phyloP scores from a whole-genome alignment of 2,797 vertebrate species.

The Melanotaenia trifasciata region DNA sequence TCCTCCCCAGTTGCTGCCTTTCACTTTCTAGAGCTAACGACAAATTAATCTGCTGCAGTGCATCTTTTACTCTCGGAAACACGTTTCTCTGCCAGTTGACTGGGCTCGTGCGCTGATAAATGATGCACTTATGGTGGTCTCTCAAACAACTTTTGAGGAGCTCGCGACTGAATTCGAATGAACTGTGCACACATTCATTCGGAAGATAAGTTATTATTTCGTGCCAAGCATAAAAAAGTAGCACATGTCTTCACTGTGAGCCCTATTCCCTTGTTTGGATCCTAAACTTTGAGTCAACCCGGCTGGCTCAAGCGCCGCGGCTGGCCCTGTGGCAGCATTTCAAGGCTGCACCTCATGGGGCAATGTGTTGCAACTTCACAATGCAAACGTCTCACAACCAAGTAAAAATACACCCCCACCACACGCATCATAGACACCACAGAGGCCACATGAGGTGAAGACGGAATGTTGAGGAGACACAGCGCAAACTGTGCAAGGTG shows the following conservation, averaged over 20 bases:
- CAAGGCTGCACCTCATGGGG: constrained; percentile 26
- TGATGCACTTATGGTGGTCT: background rate
- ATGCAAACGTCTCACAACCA: background rate
- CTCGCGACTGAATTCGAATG: background rate
- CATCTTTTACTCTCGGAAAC: constrained; percentile 17
- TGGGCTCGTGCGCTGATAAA: background rate
- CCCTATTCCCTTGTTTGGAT: constrained; percentile 18
- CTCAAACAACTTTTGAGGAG: constrained; percentile 16
- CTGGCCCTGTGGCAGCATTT: constrained; percentile 38
- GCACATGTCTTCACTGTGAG: constrained; percentile 12
- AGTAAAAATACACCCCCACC: background rate
- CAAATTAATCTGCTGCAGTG: constrained; percentile 14
- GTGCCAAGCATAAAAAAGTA: background rate
- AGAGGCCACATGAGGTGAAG: constrained; percentile 63
- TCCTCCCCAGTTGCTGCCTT: background rate
- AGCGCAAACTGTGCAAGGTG: constrained; percentile 71
- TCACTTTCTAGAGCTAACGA: constrained; percentile 34
- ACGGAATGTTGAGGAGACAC: constrained; percentile 17
- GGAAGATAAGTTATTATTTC: background rate
- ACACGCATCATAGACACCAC: constrained; percentile 11
- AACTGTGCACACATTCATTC: background rate
- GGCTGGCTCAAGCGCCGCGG: constrained; percentile 26
- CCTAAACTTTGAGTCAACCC: constrained; percentile 27
- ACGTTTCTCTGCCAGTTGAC: background rate
- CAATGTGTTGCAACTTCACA: constrained; percentile 55